Evolutionary conservation across 2,797 vertebrate genomes (phyloP), one percentile per base, ranked within the genome.

Genomic region (Danio choprae): DNA sequence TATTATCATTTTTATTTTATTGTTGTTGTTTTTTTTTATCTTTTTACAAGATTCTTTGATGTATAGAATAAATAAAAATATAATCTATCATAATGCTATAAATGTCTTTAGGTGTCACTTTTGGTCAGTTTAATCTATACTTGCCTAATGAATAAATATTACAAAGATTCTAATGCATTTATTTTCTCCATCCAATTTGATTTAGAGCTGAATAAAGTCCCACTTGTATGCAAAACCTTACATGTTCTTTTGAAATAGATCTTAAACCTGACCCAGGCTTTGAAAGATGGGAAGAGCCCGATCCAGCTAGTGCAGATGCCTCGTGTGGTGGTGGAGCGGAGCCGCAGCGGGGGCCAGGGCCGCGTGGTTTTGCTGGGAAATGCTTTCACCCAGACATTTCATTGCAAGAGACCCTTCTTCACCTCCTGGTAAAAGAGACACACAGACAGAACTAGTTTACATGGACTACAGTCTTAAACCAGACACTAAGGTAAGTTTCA

Each of bases 231-330:
- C 18, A 64, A 22, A 48, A 13, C 36, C 29, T 38, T 0, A 41
- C 53, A 4, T 20, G 36, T 71, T 77, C 16, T 73, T 88, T 8
- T 81, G 12, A 36, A 40, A 63, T 41, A 98, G 97, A 96, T 99
- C 83, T 85, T 99, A 89, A 99, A 99, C 84, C 95, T 99, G 84
- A 96, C 94, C 55, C 98, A 99, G 89, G 97, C 97, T 0, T 78
- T 99, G 82, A 97, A 96, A 88, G 97, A 98, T 0, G 95, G 91
- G 2, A 98, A 94, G 88, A 98, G 95, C 83, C 97, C 98, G 6
- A 91, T 98, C 82, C 96, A 98, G 89, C 92, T 99, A 60, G 98
- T 98, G 2, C 96, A 98, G 91, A 98, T 99, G 97, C 97, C 97
- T 0, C 95, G 96, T 11, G 97, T 99, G 85, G 92, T 98, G 36